Percentiles rank a stretch among this genome's conserved stretches.
These are phyloP conservation scores for Elmis aenea DNA, from an alignment of 2,888 invertebrate species.

Conservation along the genomic window DNA sequence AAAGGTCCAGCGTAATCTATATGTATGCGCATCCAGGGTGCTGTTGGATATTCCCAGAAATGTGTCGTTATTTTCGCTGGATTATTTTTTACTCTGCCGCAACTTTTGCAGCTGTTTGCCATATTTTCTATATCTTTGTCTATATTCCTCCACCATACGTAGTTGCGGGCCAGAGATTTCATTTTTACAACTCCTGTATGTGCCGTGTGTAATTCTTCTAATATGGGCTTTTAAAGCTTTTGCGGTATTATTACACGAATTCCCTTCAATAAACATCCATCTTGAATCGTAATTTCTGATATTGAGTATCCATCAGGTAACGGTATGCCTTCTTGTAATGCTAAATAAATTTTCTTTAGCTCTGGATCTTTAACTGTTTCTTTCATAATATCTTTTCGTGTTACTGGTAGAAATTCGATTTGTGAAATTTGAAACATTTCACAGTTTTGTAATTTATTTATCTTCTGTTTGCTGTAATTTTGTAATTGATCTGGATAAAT, in stretches of 20 bases:
- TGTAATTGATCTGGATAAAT: slow-evolving; percentile 10
- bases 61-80: slow-evolving; percentile 16
- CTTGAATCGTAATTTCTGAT: background rate
- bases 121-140: slow-evolving; percentile 26
- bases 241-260: slow-evolving; percentile 15
- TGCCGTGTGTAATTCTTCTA: slow-evolving; percentile 24
- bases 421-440: background rate
- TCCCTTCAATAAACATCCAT: background rate
- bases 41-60: slow-evolving; percentile 20
- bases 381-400: background rate
- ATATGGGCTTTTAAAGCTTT: slow-evolving; percentile 14
- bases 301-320: too few species aligned
- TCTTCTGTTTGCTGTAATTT: background rate
- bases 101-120: slow-evolving; percentile 18
- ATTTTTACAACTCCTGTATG: slow-evolving; percentile 15
- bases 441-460: slow-evolving; percentile 1
- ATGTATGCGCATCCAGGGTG: slow-evolving; percentile 27
- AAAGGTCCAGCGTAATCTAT: slow-evolving; percentile 29
- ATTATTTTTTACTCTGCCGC: slow-evolving; percentile 13
- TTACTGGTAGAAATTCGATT: slow-evolving; percentile 4
- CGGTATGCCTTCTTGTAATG: too few species aligned
- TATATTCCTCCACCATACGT: slow-evolving; percentile 22
- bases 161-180: slow-evolving; percentile 8
- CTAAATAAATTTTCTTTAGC: background rate
- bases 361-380: slow-evolving; percentile 3